phyloP scores from a whole-genome alignment of 2,888 invertebrate genomes.

The Pantelozetes paolii region DNA sequence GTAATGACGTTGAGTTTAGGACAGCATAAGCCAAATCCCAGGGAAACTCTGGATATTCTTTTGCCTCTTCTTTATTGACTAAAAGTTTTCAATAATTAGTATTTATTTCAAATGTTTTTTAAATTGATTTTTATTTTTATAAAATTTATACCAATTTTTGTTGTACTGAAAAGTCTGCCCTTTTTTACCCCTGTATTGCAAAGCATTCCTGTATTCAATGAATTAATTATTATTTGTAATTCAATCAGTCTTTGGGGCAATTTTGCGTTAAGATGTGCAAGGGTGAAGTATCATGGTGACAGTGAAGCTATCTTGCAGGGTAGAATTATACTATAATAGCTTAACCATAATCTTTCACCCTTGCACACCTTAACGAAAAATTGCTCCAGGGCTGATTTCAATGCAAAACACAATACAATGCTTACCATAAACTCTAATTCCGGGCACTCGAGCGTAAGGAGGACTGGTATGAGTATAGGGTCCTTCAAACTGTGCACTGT shows the following conservation, averaged over 20 bases:
- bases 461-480: constrained; percentile 92
- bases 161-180: constrained; percentile 30
- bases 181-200: constrained; percentile 43
- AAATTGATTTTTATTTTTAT: not conserved
- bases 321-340: too few relatives aligned
- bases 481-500: constrained; percentile 77
- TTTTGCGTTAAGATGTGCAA: too few relatives aligned
- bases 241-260: too few relatives aligned
- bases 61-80: constrained; percentile 31
- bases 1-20: constrained; percentile 42
- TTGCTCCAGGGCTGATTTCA: too few relatives aligned
- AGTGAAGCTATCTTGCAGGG: not conserved
- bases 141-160: constrained; percentile 5
- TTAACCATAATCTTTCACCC: too few relatives aligned
- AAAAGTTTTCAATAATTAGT: not conserved
- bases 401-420: not conserved
- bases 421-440: constrained; percentile 77
- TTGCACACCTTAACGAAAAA: too few relatives aligned
- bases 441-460: constrained; percentile 86
- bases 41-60: constrained; percentile 46
- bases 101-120: not conserved
- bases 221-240: not conserved
- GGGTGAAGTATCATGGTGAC: not conserved
- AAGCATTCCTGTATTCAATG: constrained; percentile 12
- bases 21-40: constrained; percentile 46